phyloP scores from a whole-genome alignment of 1,140 invertebrate genomes.

The Ooceraea biroi region DNA sequence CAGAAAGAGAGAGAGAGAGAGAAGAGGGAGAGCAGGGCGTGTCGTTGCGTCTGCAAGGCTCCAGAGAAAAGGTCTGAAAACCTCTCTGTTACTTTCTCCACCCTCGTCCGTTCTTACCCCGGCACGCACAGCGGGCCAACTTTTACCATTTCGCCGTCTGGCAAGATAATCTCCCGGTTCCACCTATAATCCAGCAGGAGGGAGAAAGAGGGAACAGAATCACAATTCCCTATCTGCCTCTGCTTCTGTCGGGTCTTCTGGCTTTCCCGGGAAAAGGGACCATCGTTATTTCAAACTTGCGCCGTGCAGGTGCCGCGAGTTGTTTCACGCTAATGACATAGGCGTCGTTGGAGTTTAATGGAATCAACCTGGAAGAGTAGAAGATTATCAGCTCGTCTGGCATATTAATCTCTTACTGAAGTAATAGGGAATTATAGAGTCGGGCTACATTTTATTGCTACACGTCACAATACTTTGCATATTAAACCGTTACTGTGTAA shows the following conservation, averaged over 20 bases:
- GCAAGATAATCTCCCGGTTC: slow-evolving; percentile 76
- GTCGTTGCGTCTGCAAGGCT: slow-evolving; percentile 74
- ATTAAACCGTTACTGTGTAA: not conserved
- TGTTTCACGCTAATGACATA: slow-evolving; percentile 60
- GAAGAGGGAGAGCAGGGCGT: slow-evolving; percentile 68
- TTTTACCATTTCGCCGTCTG: slow-evolving; percentile 80
- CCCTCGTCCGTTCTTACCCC: slow-evolving; percentile 49
- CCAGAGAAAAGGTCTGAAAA: slow-evolving; percentile 64
- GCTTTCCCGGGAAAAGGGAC: slow-evolving; percentile 20
- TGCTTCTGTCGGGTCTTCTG: slow-evolving; percentile 19
- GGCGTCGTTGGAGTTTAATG: slow-evolving; percentile 17
- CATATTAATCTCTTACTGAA: not conserved
- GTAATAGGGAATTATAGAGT: not conserved
- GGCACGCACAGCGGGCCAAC: slow-evolving; percentile 67
- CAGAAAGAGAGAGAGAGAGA: slow-evolving; percentile 21
- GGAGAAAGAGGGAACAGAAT: slow-evolving; percentile 8
- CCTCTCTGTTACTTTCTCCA: slow-evolving; percentile 62
- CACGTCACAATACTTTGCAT: not conserved
- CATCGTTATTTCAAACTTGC: slow-evolving; percentile 50
- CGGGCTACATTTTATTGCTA: slow-evolving; percentile 11
- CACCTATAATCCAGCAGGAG: slow-evolving; percentile 48
- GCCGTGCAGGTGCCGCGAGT: slow-evolving; percentile 25
- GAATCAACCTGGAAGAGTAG: slow-evolving; percentile 22
- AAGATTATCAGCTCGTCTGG: slow-evolving; percentile 5
- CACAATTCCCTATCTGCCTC: slow-evolving; percentile 49